Evolutionary conservation across 2,888 invertebrate species (phyloP), one percentile per base, ranked within the genome.

Genomic region (Melipona bicolor): DNA sequence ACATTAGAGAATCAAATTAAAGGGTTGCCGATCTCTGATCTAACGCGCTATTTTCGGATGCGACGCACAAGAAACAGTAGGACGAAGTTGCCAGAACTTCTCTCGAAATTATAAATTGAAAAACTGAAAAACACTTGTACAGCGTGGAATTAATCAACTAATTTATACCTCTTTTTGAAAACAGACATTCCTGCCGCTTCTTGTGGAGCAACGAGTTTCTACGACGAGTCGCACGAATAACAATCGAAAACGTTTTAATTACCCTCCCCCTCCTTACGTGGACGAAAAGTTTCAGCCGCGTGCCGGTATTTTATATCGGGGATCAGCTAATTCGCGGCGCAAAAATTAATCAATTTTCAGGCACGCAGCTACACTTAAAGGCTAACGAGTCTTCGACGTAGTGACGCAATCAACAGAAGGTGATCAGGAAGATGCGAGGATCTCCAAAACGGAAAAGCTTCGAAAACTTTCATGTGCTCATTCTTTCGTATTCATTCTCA

Each of bases 341-440:
- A 56, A 13, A 65, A 54, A 24, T 43, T 19, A 24, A 36, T 61
- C 9, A 61, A 27, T 62, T 27, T 61, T 21, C 27, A 27, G 32
- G 27, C 62, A 62, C 78, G 56, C 72, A 61, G 36, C n/a, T 68
- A 52, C 73, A 43, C 54, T 78, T 78, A 72, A 61, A 71, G 4
- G 80, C 81, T 72, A 83, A 62, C 36, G 43, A 67, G 74, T 80
- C 49, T 70, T 82, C 69, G 83, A 59, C 71, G 76, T 68, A 62
- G 21, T 67, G 54, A 68, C 69, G 80, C 77, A 69, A 64, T 59
- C 76, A 84, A 83, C 84, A 74, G 67, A 84, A 84, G 84, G 84
- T 84, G 84, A 84, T 78, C 78, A 83, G 83, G 83, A 84, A 84
- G 83, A 79, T 77, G 83, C 65, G 36, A 70, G 32, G 27, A 49